These are phyloP conservation scores for Caenorhabditis tropicalis DNA, from an alignment of 1,140 invertebrate species.

Conservation along the genomic window DNA sequence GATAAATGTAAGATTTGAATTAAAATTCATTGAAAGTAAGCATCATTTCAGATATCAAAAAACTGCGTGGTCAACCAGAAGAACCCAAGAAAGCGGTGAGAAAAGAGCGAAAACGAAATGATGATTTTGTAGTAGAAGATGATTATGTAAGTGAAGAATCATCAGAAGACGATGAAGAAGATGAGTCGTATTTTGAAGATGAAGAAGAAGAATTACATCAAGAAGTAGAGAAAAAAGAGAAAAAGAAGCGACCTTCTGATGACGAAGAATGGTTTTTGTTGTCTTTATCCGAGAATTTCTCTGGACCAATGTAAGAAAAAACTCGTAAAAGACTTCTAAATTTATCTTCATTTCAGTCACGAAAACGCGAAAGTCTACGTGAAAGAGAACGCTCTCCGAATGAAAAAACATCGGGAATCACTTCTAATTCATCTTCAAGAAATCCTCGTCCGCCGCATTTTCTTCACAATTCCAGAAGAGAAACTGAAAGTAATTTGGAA, in stretches of 20 bases:
- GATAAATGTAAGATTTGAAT: neutral
- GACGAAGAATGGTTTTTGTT: slow-evolving; percentile 18
- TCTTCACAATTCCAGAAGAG: neutral
- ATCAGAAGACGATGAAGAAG: neutral
- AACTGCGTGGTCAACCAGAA: neutral
- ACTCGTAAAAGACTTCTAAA: neutral
- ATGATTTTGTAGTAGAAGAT: neutral
- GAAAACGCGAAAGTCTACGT: neutral
- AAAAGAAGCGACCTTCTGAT: neutral
- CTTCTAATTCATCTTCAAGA: neutral
- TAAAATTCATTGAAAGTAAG: neutral
- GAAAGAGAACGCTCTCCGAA: neutral
- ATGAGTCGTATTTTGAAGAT: neutral
- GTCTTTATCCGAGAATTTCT: neutral
- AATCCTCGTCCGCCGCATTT: neutral
- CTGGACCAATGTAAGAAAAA: neutral
- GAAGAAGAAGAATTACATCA: neutral
- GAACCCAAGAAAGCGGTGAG: neutral
- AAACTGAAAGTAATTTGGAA: slow-evolving; percentile 2
- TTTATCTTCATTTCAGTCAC: neutral
- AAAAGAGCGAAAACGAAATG: neutral
- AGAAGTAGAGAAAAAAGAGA: neutral
- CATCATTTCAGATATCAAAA: neutral
- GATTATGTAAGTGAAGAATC: neutral
- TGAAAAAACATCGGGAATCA: neutral